These are phyloP conservation scores for Cyprinus carpio DNA, from an alignment of 2,113 vertebrate species.

Conservation along the genomic window DNA sequence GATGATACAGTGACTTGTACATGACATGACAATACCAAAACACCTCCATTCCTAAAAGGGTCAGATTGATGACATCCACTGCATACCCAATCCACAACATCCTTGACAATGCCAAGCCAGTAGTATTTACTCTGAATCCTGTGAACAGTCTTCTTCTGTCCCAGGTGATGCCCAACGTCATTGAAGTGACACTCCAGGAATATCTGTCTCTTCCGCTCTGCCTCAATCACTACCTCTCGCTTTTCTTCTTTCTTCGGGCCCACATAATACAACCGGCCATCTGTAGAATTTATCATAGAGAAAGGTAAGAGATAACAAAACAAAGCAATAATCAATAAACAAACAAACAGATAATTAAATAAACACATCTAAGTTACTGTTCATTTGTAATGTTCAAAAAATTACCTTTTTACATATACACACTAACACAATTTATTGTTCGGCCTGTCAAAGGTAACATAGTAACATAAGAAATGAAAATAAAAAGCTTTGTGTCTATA, in stretches of 20 bases:
- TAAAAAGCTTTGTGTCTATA: too few relatives aligned
- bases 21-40: not conserved
- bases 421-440: too few relatives aligned
- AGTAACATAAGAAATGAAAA: not conserved
- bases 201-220: conserved; percentile 80
- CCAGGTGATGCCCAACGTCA: conserved; percentile 85
- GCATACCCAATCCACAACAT: conserved; percentile 90
- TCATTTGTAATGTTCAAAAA: too few relatives aligned
- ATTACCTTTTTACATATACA: too few relatives aligned
- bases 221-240: conserved; percentile 88
- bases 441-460: not conserved
- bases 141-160: conserved; percentile 90
- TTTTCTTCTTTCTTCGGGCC: conserved; percentile 90
- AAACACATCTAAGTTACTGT: too few relatives aligned
- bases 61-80: not conserved
- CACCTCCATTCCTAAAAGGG: not conserved
- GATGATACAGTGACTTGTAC: not conserved
- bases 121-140: conserved; percentile 89
- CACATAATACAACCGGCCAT: conserved; percentile 85
- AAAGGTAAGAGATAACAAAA: not conserved
- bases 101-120: conserved; percentile 91
- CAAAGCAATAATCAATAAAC: not conserved
- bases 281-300: conserved; percentile 49
- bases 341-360: not conserved
- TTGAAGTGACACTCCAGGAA: conserved; percentile 88